Conservation (phyloP, 2,797 vertebrate genomes). For the Pygocentrus nattereri region DNA sequence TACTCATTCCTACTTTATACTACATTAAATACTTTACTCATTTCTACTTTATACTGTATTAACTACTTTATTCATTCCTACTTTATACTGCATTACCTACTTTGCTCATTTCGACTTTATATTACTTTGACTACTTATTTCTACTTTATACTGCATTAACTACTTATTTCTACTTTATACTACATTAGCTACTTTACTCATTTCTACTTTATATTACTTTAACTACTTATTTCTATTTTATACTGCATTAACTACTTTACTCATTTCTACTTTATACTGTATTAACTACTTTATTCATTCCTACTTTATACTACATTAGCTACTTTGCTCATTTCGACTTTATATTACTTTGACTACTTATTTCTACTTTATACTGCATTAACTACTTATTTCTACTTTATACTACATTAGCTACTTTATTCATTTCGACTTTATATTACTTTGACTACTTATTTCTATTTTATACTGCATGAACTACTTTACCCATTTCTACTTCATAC, state of each 20-base stretch:
- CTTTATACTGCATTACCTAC: background rate
- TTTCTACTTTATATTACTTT: background rate
- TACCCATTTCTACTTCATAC: background rate
- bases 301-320: background rate
- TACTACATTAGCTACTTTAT: background rate
- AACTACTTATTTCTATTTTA: background rate
- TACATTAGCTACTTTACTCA: background rate
- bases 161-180: background rate
- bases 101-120: background rate
- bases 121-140: background rate
- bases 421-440: background rate
- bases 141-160: background rate
- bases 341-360: background rate
- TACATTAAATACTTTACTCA: background rate
- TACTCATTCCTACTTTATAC: background rate
- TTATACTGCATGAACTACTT: background rate
- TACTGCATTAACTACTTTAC: background rate
- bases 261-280: no score
- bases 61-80: background rate
- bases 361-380: background rate
- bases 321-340: background rate
- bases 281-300: background rate
- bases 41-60: background rate
- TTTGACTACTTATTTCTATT: background rate
- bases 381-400: background rate